These are phyloP conservation scores for Drosophila affinis DNA, from an alignment of 2,888 invertebrate genomes.

Conservation along the genomic window DNA sequence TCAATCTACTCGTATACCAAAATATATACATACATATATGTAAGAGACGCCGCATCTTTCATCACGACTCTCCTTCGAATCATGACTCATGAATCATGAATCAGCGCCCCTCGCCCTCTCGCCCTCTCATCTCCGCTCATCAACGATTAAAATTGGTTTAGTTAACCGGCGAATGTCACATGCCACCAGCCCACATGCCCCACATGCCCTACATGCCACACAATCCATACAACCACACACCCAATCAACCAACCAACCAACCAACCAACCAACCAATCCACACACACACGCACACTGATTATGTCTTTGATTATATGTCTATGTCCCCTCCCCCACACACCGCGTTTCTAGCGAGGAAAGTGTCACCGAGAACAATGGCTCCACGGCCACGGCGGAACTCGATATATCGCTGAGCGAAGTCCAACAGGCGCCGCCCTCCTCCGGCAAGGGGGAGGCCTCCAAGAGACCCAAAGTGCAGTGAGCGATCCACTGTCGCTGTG, in stretches of 20 bases:
- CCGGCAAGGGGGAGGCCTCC: constrained; percentile 39
- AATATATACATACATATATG: background rate
- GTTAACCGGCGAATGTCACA: background rate
- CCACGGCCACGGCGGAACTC: constrained; percentile 76
- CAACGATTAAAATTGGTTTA: background rate
- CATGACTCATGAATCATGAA: constrained; percentile 65
- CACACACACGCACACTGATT: constrained; percentile 57
- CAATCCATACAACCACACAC: constrained; percentile 9
- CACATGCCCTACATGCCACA: constrained; percentile 6
- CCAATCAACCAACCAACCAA: background rate
- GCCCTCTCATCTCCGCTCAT: constrained; percentile 22
- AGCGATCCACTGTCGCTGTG: constrained; percentile 14
- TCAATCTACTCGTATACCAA: constrained; percentile 27
- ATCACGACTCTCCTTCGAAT: constrained; percentile 19
- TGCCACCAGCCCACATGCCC: background rate
- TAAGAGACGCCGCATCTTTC: constrained; percentile 35
- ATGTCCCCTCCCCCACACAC: background rate
- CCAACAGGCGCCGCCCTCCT: background rate
- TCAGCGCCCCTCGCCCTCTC: constrained; percentile 11
- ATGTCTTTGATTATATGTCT: constrained; percentile 56
- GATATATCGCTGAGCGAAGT: constrained; percentile 68
- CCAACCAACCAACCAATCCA: constrained; percentile 27
- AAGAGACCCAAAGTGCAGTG: constrained; percentile 55
- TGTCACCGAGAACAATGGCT: constrained; percentile 60
- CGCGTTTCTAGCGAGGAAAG: constrained; percentile 70